Base-by-base conservation (phyloP, 2,797 vertebrate genomes). In the Momotus momota region DNA sequence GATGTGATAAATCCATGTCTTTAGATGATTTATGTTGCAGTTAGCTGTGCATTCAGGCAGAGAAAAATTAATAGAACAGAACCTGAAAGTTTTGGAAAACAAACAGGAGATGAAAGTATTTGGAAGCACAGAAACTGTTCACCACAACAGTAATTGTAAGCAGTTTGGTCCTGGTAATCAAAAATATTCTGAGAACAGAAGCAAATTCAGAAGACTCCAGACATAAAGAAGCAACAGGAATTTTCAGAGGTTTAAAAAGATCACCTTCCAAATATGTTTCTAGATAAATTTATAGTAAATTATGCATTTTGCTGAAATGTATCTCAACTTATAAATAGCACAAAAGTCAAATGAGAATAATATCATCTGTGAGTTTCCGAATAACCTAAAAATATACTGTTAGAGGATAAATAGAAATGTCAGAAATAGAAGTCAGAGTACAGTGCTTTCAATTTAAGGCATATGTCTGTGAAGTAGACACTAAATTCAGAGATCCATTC, bases 21-120 rank as follows among this genome's bases (percentile, higher is more conserved):
- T 90, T 65, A 77, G 70, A 79, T 96, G 90, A 94, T 97, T 93
- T 96, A 88, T 96, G 71, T 94, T 93, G 83, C 86, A 77, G 74
- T 93, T 93, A 95, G 60, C 52, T 71, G 86, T 93, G 88, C 67
- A 58, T 60, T 55, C 88, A 88, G 81, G 81, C 86, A 85, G 83
- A 29, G 57, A 27, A 81, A 95, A 95, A 84, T 80, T 94, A 96
- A 94, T 75, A 88, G 94, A 80, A 90, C 27, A 67, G 79, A 95
- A 90, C 35, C 35, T 60, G 41, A 74, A 94, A 74, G 73, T 92
- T 90, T 38, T 73, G 38, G 66, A 92, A 85, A 95, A 67, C 25
- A 93, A 92, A 71, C 55, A 35, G 20, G 12, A 88, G 38, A 77
- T 35, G 69, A 77, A 90, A 94, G 41, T 80, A 26, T 88, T 86